Percentiles rank a stretch among this genome's conserved stretches.
Evolutionary conservation across 1,140 invertebrate genomes (phyloP).

Genomic region (Drosophila lacteicornis): DNA sequence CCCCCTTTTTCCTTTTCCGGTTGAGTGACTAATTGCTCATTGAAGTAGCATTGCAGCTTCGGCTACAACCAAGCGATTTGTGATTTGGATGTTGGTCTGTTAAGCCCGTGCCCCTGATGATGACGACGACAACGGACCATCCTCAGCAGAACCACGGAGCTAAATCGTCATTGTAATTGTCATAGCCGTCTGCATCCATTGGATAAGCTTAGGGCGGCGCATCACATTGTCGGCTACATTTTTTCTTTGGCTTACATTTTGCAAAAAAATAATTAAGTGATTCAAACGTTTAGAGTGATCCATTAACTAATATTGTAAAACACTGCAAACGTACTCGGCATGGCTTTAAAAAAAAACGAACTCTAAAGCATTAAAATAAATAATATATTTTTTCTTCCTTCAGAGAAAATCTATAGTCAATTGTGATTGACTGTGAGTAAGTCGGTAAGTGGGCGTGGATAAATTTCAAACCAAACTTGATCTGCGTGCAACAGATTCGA

Average conservation of each 20-base stretch:
- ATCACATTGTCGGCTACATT: conserved; percentile 69
- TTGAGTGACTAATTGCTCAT: conserved; percentile 72
- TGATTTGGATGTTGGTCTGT: conserved; percentile 1
- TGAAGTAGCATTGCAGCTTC: conserved; percentile 66
- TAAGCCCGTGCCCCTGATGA: conserved; percentile 25
- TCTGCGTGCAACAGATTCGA: too few relatives aligned
- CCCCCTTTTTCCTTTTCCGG: conserved; percentile 79
- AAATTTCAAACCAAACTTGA: too few relatives aligned
- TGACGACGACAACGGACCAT: conserved; percentile 50
- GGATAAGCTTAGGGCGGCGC: conserved; percentile 32
- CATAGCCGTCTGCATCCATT: conserved; percentile 43
- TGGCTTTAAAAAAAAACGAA: too few relatives aligned
- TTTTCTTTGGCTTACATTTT: conserved; percentile 58
- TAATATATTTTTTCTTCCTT: too few relatives aligned
- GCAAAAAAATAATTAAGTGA: conserved; percentile 50
- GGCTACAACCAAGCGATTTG: conserved; percentile 39
- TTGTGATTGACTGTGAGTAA: too few relatives aligned
- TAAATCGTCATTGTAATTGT: conserved; percentile 73
- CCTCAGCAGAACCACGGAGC: conserved; percentile 52
- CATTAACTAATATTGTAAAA: conserved; percentile 2
- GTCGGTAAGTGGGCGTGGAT: too few relatives aligned
- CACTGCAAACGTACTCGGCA: too few relatives aligned
- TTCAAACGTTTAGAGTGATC: conserved; percentile 4
- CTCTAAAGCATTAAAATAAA: too few relatives aligned
- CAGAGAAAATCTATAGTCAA: too few relatives aligned